phyloP scores from a whole-genome alignment of 1,140 invertebrate species.

The Philaenus spumarius region DNA sequence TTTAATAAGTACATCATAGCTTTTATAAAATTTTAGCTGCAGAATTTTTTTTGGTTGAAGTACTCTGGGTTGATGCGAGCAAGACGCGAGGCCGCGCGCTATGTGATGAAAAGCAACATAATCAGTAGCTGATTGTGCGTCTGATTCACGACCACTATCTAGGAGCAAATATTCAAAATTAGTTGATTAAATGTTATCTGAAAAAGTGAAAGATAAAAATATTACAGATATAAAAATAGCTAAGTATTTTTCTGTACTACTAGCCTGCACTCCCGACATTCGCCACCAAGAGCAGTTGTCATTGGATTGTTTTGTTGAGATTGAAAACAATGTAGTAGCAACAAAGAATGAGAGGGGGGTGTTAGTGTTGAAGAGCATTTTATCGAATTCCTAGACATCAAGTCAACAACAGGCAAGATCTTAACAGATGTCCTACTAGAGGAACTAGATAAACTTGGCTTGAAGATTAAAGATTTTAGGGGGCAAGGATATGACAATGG shows the following conservation, averaged over 20 bases:
- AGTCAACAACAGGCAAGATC: constrained; percentile 3
- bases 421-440: constrained; percentile 21
- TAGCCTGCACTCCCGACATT: constrained; percentile 32
- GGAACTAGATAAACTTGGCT: no score
- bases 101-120: no score
- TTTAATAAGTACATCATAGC: no score
- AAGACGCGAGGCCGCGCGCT: no score
- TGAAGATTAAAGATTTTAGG: constrained; percentile 29
- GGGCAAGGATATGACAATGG: no score
- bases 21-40: no score
- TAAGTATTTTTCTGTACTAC: constrained; percentile 34
- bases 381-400: background rate
- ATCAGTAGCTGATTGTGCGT: background rate
- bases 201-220: background rate
- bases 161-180: background rate
- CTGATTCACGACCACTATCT: background rate
- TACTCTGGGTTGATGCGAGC: no score
- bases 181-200: background rate
- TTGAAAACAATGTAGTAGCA: background rate
- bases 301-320: constrained; percentile 1
- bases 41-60: no score
- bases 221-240: background rate
- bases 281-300: constrained; percentile 31
- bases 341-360: background rate
- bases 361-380: constrained; percentile 4